Evolutionary conservation across 30 jellyfish, hydroid and myxozoan species (phyloP).

Genomic region (Hydractinia symbiolongicarpus): DNA sequence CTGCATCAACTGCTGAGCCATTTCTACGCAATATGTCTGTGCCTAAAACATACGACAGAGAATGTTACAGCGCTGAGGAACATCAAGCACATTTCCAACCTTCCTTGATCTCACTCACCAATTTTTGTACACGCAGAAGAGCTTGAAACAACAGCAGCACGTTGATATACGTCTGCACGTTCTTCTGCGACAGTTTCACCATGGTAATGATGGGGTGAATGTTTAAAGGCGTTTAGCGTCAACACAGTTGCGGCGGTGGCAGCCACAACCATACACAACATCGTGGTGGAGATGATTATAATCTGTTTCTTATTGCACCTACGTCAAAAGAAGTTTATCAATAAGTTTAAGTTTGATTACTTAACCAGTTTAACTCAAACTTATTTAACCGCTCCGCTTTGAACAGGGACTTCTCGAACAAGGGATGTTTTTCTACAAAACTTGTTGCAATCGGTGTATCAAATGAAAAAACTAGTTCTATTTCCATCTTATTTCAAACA

Average conservation of each 20-base stretch:
- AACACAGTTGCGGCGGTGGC: slow-evolving; percentile 7
- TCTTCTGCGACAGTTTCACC: slow-evolving; percentile 20
- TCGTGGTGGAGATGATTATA: slow-evolving; percentile 3
- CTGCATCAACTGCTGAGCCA: slow-evolving; percentile 95
- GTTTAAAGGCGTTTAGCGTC: slow-evolving; percentile 8
- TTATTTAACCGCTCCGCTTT: too few relatives aligned
- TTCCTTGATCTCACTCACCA: slow-evolving; percentile 32
- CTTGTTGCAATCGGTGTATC: too few relatives aligned
- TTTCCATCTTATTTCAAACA: too few relatives aligned
- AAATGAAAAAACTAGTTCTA: too few relatives aligned
- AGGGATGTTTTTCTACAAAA: too few relatives aligned
- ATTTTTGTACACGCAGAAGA: slow-evolving; percentile 79
- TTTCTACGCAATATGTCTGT: slow-evolving; percentile 56
- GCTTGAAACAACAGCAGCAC: slow-evolving; percentile 91
- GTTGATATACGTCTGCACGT: slow-evolving; percentile 70
- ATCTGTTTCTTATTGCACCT: slow-evolving; percentile 9
- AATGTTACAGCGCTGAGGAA: neutral
- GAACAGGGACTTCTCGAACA: too few relatives aligned
- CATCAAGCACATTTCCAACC: neutral
- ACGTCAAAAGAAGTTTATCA: too few relatives aligned
- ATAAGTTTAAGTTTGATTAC: too few relatives aligned
- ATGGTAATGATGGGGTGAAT: slow-evolving; percentile 17
- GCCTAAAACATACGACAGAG: slow-evolving; percentile 20
- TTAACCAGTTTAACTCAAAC: too few relatives aligned
- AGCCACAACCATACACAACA: slow-evolving; percentile 15